Percentiles rank a stretch among this genome's conserved stretches.
These are phyloP conservation scores for Triplophysa tibetana DNA, from an alignment of 2,113 vertebrate species.

Conservation along the genomic window DNA sequence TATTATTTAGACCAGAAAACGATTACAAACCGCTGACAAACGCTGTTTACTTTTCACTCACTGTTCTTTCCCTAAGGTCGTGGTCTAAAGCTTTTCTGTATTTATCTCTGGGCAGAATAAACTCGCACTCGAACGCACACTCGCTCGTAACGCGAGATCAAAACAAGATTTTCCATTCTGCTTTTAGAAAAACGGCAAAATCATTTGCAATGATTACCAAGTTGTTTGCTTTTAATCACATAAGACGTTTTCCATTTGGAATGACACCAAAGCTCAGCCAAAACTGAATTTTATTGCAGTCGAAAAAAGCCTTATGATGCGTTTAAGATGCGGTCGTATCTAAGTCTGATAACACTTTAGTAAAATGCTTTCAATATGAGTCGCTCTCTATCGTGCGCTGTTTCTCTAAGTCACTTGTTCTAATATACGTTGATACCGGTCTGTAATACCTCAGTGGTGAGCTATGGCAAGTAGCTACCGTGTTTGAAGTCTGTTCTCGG, in stretches of 20 bases:
- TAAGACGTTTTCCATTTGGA: slow-evolving; percentile 30
- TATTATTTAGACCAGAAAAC: slow-evolving; percentile 66
- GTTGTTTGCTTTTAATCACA: slow-evolving; percentile 39
- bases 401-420: slow-evolving; percentile 1
- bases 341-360: slow-evolving; percentile 53
- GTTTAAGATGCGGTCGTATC: slow-evolving; percentile 45
- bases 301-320: slow-evolving; percentile 37
- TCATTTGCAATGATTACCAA: slow-evolving; percentile 40
- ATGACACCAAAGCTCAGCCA: slow-evolving; percentile 22
- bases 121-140: slow-evolving; percentile 8
- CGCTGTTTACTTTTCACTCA: slow-evolving; percentile 62
- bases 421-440: slow-evolving; percentile 30
- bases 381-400: slow-evolving; percentile 6
- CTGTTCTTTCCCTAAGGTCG: slow-evolving; percentile 38
- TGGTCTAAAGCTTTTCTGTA: slow-evolving; percentile 8
- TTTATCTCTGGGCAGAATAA: slow-evolving; percentile 29
- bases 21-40: slow-evolving; percentile 65
- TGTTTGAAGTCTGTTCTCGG: slow-evolving; percentile 39
- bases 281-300: slow-evolving; percentile 13
- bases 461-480: slow-evolving; percentile 34
- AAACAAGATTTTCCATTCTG: slow-evolving; percentile 48
- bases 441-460: slow-evolving; percentile 35
- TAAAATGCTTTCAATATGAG: slow-evolving; percentile 54
- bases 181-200: slow-evolving; percentile 27
- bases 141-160: slow-evolving; percentile 14